Conservation (phyloP, 2,113 vertebrate species). For the Opisthocomus hoazin region DNA sequence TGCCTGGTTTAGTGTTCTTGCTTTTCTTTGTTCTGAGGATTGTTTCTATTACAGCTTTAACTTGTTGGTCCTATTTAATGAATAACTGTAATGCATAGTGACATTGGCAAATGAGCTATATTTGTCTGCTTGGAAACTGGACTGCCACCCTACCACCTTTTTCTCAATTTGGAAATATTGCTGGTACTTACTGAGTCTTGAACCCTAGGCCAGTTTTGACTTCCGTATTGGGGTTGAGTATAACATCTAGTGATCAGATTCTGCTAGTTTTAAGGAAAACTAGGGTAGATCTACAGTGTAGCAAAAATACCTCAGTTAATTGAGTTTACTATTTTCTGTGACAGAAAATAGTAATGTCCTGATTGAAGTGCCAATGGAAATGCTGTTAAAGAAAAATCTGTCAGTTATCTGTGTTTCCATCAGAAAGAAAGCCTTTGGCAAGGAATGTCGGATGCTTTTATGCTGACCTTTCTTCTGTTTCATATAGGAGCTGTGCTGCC, state of each 20-base stretch:
- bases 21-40: background rate
- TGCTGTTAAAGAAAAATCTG: background rate
- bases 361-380: background rate
- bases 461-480: background rate
- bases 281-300: background rate
- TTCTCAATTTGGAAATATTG: background rate
- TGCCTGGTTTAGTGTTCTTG: background rate
- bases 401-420: background rate
- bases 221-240: background rate
- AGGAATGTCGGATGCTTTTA: background rate
- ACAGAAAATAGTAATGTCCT: background rate
- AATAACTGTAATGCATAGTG: background rate
- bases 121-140: background rate
- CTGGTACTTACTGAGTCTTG: background rate
- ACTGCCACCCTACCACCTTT: rapidly evolving
- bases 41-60: background rate
- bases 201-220: background rate
- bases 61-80: background rate
- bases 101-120: background rate
- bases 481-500: constrained; percentile 74
- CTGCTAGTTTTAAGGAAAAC: background rate
- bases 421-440: background rate
- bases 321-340: background rate
- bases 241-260: background rate
- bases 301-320: background rate